These are phyloP conservation scores for Sebastes kiyomatsui DNA, from an alignment of 2,797 vertebrate genomes.

Conservation along the genomic window DNA sequence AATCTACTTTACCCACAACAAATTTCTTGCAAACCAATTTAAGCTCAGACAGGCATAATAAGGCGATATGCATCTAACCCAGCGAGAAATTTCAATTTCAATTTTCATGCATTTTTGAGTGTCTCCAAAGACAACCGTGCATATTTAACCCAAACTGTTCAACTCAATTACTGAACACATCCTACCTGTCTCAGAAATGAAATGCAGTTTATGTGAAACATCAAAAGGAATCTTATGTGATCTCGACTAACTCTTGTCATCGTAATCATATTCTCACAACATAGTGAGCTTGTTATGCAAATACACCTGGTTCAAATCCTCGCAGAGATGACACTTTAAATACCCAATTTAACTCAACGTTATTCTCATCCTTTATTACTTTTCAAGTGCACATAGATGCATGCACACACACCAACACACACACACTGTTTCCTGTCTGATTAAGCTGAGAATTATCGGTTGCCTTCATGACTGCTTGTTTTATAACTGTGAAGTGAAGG, in stretches of 20 bases:
- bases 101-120: conserved; percentile 8
- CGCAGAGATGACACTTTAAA: not conserved
- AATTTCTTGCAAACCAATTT: conserved; percentile 27
- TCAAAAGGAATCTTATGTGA: conserved; percentile 9
- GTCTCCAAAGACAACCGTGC: not conserved
- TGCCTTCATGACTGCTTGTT: not conserved
- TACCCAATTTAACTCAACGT: not conserved
- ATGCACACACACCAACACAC: not conserved
- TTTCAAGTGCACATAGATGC: not conserved
- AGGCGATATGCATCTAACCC: conserved; percentile 8
- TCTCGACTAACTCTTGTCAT: conserved; percentile 1
- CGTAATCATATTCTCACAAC: not conserved
- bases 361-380: not conserved
- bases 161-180: conserved; percentile 6
- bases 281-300: not conserved
- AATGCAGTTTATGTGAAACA: not conserved
- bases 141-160: conserved; percentile 12
- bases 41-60: conserved; percentile 15
- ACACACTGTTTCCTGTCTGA: not conserved
- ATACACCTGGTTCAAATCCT: not conserved
- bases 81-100: conserved; percentile 9
- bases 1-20: conserved; percentile 25
- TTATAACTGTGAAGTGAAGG: not conserved
- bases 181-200: not conserved
- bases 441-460: conserved; percentile 4